These are phyloP conservation scores for Megalonaias nervosa DNA, from an alignment of 1,140 invertebrate species.

Conservation along the genomic window DNA sequence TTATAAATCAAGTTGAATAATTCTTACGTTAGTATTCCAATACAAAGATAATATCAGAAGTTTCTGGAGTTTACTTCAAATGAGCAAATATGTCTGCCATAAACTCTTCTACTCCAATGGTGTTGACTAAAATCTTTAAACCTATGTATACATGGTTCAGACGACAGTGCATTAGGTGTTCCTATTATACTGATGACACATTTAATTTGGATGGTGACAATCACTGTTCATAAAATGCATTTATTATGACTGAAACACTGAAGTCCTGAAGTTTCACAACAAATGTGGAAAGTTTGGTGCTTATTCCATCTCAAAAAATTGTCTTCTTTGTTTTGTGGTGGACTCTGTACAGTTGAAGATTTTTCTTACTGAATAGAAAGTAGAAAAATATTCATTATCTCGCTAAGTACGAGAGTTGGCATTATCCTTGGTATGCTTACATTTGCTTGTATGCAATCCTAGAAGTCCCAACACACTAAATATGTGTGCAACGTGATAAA, in stretches of 20 bases:
- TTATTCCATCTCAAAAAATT: slow-evolving; percentile 26
- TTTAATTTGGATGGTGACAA: slow-evolving; percentile 15
- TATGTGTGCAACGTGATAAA: slow-evolving; percentile 26
- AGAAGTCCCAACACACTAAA: slow-evolving; percentile 21
- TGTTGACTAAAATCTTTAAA: slow-evolving; percentile 30
- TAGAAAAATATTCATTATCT: slow-evolving; percentile 20
- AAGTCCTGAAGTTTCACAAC: slow-evolving; percentile 22
- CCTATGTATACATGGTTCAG: slow-evolving; percentile 31
- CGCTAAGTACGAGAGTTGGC: slow-evolving; percentile 18
- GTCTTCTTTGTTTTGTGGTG: slow-evolving; percentile 32
- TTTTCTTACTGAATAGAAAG: slow-evolving; percentile 31
- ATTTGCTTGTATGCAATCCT: slow-evolving; percentile 25
- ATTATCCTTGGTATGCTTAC: slow-evolving; percentile 22
- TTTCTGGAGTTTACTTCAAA: slow-evolving; percentile 23
- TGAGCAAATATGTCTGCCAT: not conserved
- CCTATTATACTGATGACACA: slow-evolving; percentile 40
- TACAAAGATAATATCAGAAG: not conserved
- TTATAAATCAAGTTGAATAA: slow-evolving; percentile 21
- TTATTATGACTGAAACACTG: slow-evolving; percentile 7
- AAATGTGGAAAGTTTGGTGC: slow-evolving; percentile 31
- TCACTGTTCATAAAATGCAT: slow-evolving; percentile 5
- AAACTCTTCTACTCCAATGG: not conserved
- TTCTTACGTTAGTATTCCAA: slow-evolving; percentile 16
- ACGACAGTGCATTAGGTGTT: slow-evolving; percentile 14
- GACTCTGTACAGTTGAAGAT: slow-evolving; percentile 34